phyloP scores from a whole-genome alignment of 2,888 invertebrate species.

The Dolichopus griseipennis region DNA sequence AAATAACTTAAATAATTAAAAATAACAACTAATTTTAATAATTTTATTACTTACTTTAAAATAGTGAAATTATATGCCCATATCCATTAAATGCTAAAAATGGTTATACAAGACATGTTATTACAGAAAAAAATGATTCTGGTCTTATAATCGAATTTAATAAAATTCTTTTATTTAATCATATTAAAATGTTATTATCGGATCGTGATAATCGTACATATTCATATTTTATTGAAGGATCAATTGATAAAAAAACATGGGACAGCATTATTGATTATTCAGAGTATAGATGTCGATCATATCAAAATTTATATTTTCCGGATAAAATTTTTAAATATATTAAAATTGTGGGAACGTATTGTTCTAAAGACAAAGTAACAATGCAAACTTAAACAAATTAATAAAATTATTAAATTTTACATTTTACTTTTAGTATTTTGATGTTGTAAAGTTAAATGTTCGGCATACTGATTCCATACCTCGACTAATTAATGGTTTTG shows the following conservation, averaged over 20 bases:
- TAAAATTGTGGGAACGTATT: conserved; percentile 80
- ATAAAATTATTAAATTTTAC: neutral
- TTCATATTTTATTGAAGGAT: conserved; percentile 58
- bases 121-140: conserved; percentile 65
- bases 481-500: conserved; percentile 63
- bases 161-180: conserved; percentile 83
- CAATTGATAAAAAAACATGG: conserved; percentile 94
- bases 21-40: too few relatives aligned
- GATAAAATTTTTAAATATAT: conserved; percentile 79
- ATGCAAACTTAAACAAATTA: too few relatives aligned
- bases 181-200: conserved; percentile 86
- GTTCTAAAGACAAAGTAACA: conserved; percentile 81
- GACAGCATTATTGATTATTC: conserved; percentile 87
- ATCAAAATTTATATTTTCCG: conserved; percentile 91
- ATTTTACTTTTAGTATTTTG: conserved; percentile 55
- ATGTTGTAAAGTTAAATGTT: conserved; percentile 87
- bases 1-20: too few relatives aligned
- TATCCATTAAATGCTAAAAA: conserved; percentile 72
- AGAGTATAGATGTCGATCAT: conserved; percentile 86
- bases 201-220: conserved; percentile 75
- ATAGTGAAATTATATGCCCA: conserved; percentile 47
- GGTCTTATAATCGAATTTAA: conserved; percentile 80
- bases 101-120: conserved; percentile 82
- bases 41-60: too few relatives aligned
- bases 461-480: conserved; percentile 70